These are phyloP conservation scores for Calidris pygmaea DNA, from an alignment of 2,113 vertebrate genomes.

Conservation along the genomic window DNA sequence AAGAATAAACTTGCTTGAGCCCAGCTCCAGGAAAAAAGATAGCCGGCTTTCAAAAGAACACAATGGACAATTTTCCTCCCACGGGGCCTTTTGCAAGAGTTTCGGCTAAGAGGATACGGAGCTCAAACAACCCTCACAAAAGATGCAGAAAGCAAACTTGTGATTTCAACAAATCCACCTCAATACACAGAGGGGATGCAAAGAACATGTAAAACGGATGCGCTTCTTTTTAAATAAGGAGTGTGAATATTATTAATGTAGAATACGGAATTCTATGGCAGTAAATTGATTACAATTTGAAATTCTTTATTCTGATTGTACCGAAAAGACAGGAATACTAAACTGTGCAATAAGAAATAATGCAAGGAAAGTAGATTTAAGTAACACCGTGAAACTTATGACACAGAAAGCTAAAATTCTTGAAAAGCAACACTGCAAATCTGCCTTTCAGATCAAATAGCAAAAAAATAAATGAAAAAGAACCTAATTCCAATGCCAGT, in stretches of 20 bases:
- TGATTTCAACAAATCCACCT: background rate
- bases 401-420: background rate
- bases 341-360: background rate
- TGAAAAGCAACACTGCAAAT: background rate
- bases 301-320: background rate
- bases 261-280: background rate
- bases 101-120: constrained; percentile 22
- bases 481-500: background rate
- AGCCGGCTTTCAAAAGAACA: constrained; percentile 38
- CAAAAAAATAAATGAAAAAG: background rate
- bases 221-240: background rate
- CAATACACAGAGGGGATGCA: background rate
- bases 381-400: background rate
- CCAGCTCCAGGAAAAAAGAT: constrained; percentile 47
- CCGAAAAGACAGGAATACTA: background rate
- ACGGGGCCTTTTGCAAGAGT: background rate
- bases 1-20: constrained; percentile 50
- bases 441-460: background rate
- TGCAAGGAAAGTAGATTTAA: background rate
- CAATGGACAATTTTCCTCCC: constrained; percentile 56
- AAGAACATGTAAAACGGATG: background rate
- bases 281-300: background rate
- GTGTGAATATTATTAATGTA: background rate
- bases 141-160: background rate
- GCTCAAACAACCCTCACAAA: constrained; percentile 19